A percentile compares a stretch with the other conserved stretches of the same genome.
Evolutionary conservation across 2,797 vertebrate species (phyloP).

Genomic region (Coendou prehensilis): DNA sequence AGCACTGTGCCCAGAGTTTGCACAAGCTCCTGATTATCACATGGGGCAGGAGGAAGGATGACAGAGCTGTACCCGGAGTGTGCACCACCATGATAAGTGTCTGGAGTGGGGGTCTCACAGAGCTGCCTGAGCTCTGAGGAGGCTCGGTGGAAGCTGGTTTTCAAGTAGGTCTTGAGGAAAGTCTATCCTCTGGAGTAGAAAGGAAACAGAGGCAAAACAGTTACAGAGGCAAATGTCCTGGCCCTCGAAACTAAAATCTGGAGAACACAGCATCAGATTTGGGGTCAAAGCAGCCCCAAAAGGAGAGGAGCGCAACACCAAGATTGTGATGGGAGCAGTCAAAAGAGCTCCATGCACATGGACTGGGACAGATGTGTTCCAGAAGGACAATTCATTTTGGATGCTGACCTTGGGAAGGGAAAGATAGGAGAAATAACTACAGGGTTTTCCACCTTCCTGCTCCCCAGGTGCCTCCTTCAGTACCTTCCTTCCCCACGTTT

Average conservation of each 20-base stretch:
- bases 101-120: accelerated
- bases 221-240: neutral
- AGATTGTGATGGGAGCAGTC: neutral
- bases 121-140: neutral
- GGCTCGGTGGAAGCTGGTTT: neutral
- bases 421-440: neutral
- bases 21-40: neutral
- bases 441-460: neutral
- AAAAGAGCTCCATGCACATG: neutral
- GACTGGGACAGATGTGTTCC: neutral
- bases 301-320: neutral
- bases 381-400: neutral
- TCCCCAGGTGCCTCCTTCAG: neutral
- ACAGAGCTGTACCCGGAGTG: neutral
- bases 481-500: neutral
- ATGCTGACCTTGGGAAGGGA: neutral
- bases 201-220: neutral
- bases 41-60: neutral
- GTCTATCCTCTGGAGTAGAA: neutral
- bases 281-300: neutral
- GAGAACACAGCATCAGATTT: neutral
- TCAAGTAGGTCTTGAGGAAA: neutral
- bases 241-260: neutral
- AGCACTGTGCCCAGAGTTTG: neutral
- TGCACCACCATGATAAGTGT: neutral